Conservation (phyloP, 2,797 vertebrate species). For the Crypturellus tataupa region DNA sequence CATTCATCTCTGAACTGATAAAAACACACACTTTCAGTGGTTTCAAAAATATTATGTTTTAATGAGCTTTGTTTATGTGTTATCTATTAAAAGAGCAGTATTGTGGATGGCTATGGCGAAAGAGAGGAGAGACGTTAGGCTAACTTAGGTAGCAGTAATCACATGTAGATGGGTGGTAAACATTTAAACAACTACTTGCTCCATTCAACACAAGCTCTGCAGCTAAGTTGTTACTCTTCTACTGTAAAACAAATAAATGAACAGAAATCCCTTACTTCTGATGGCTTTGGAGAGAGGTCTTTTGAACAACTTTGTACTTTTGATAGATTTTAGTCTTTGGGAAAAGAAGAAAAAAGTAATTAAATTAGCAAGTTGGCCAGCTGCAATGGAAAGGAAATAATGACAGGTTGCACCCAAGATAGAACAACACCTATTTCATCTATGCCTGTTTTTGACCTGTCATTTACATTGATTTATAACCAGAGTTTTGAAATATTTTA, state of each 20-base stretch:
- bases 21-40: not conserved
- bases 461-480: constrained; percentile 66
- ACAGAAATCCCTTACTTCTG: not conserved
- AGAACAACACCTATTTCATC: constrained; percentile 64
- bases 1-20: not conserved
- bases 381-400: constrained; percentile 56
- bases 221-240: not conserved
- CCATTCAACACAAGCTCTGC: not conserved
- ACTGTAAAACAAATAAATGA: not conserved
- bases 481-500: constrained; percentile 58
- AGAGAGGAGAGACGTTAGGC: fast-evolving
- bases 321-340: constrained; percentile 23
- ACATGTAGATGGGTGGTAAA: not conserved
- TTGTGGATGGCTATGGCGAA: not conserved
- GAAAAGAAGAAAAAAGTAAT: constrained; percentile 39
- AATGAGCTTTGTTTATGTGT: fast-evolving
- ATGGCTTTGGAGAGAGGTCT: constrained; percentile 33
- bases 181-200: not conserved
- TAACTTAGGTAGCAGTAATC: not conserved
- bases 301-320: not conserved
- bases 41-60: not conserved
- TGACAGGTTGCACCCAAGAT: constrained; percentile 16
- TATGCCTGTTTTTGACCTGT: constrained; percentile 52
- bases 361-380: constrained; percentile 50
- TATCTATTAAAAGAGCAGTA: not conserved